Conservation (phyloP, 2,113 vertebrate genomes). For the Dascyllus trimaculatus region DNA sequence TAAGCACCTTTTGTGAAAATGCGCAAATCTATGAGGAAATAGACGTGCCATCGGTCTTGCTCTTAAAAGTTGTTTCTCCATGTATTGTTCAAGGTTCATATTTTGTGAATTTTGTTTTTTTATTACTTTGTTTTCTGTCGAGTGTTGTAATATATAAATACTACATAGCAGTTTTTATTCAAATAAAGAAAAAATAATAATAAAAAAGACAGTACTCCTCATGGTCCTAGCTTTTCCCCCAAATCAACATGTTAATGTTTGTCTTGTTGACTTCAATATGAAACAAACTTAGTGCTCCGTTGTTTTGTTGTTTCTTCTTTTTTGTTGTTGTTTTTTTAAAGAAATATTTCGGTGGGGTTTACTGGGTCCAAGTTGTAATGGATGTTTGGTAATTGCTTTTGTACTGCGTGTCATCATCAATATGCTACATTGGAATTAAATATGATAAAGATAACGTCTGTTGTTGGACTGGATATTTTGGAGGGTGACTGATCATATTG, state of each 20-base stretch:
- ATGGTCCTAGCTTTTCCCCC: slow-evolving; percentile 43
- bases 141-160: slow-evolving; percentile 75
- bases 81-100: slow-evolving; percentile 42
- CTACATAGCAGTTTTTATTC: slow-evolving; percentile 70
- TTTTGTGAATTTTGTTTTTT: slow-evolving; percentile 47
- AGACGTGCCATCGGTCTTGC: slow-evolving; percentile 54
- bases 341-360: slow-evolving; percentile 46
- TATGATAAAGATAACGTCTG: slow-evolving; percentile 78
- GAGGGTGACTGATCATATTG: background rate
- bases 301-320: slow-evolving; percentile 20
- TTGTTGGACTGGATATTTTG: slow-evolving; percentile 35
- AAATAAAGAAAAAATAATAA: slow-evolving; percentile 16
- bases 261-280: slow-evolving; percentile 41
- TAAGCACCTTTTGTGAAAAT: slow-evolving; percentile 67
- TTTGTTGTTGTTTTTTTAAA: background rate
- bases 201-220: slow-evolving; percentile 36
- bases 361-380: slow-evolving; percentile 75
- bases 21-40: slow-evolving; percentile 30
- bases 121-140: slow-evolving; percentile 46
- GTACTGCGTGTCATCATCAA: slow-evolving; percentile 85
- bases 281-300: slow-evolving; percentile 28
- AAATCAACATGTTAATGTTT: slow-evolving; percentile 15
- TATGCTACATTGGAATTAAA: slow-evolving; percentile 89
- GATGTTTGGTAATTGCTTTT: slow-evolving; percentile 81
- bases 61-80: slow-evolving; percentile 33